A percentile compares a stretch with the other conserved stretches of the same genome.
These are phyloP conservation scores for Gavia stellata DNA, from an alignment of 2,113 vertebrate species.

Conservation along the genomic window DNA sequence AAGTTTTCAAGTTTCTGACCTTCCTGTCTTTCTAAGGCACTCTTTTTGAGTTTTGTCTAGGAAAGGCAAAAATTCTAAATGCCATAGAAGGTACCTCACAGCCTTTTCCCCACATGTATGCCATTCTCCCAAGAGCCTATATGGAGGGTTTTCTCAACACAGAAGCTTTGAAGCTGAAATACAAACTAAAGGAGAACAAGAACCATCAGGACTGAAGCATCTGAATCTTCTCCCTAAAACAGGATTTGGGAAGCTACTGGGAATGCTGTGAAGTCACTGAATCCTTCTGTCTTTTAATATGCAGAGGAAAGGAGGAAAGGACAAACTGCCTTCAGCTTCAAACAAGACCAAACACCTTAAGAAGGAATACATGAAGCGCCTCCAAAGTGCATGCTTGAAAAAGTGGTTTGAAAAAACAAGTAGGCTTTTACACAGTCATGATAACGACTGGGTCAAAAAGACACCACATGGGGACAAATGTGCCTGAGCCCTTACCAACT, in stretches of 20 bases:
- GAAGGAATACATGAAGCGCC: neutral
- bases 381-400: neutral
- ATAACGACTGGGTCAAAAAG: neutral
- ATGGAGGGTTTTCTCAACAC: neutral
- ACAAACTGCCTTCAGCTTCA: neutral
- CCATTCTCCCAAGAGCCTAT: neutral
- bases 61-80: neutral
- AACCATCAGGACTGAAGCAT: neutral
- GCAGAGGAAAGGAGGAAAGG: neutral
- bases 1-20: neutral
- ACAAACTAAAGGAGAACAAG: neutral
- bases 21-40: neutral
- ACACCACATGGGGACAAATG: neutral
- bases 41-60: neutral
- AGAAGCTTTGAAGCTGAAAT: neutral
- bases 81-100: neutral
- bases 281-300: neutral
- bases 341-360: neutral
- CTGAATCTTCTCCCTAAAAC: neutral
- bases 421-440: neutral
- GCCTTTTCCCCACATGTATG: neutral
- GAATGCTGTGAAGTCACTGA: neutral
- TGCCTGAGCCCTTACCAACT: neutral
- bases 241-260: neutral
- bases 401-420: neutral